These are phyloP conservation scores for Cydia fagiglandana DNA, from an alignment of 1,140 invertebrate genomes.

Conservation along the genomic window DNA sequence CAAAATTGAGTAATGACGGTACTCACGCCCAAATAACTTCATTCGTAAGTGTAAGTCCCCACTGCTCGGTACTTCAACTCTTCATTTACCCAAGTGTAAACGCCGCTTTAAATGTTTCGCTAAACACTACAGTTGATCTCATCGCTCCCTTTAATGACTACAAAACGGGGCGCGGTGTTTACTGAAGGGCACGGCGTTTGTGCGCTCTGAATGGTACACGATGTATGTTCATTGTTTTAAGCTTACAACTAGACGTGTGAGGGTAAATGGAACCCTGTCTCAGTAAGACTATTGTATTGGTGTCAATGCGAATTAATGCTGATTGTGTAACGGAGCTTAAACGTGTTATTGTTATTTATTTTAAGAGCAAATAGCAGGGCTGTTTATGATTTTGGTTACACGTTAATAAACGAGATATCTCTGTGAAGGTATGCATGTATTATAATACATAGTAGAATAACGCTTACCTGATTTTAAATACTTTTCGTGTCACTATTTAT, in stretches of 20 bases:
- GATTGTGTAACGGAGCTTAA: too few species aligned
- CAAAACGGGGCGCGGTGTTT: background rate
- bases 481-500: too few species aligned
- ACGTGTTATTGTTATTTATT: too few species aligned
- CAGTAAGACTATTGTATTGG: background rate
- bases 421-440: too few species aligned
- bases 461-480: too few species aligned
- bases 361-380: too few species aligned
- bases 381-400: too few species aligned
- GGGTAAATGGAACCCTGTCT: background rate
- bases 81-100: background rate
- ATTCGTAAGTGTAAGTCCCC: background rate
- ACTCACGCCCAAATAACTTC: background rate
- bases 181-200: background rate
- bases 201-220: background rate
- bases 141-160: background rate
- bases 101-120: background rate
- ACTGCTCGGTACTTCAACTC: background rate
- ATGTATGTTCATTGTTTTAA: conserved; percentile 3
- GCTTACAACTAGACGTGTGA: background rate
- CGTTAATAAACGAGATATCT: too few species aligned
- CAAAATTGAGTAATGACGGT: background rate
- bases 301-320: background rate
- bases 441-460: too few species aligned
- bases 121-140: conserved; percentile 4